Evolutionary conservation across 2,888 invertebrate genomes (phyloP).

Genomic region (Himalopsyche anomala): DNA sequence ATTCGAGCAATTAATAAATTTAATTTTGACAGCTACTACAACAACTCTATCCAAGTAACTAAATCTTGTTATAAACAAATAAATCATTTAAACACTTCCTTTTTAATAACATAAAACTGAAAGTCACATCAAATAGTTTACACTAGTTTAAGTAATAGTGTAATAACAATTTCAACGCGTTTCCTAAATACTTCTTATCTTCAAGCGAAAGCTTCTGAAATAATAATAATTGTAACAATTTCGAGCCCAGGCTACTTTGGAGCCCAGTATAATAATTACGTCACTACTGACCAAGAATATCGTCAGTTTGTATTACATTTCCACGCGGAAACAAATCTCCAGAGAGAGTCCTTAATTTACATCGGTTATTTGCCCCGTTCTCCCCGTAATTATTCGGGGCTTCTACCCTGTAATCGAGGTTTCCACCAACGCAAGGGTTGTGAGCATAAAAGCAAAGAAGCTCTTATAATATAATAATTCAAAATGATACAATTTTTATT

Average conservation of each 20-base stretch:
- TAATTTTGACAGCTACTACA: too few relatives aligned
- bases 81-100: too few relatives aligned
- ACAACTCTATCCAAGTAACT: too few relatives aligned
- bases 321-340: constrained; percentile 58
- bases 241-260: neutral
- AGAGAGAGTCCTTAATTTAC: constrained; percentile 62
- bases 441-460: neutral
- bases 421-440: constrained; percentile 45
- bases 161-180: too few relatives aligned
- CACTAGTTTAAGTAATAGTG: too few relatives aligned
- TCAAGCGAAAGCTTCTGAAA: neutral
- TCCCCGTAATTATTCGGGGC: constrained; percentile 62
- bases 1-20: too few relatives aligned
- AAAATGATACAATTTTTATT: neutral
- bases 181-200: neutral
- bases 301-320: constrained; percentile 58
- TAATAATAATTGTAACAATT: neutral
- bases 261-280: constrained; percentile 6
- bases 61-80: too few relatives aligned
- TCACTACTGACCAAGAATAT: constrained; percentile 43
- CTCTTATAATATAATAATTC: neutral
- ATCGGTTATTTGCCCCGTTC: constrained; percentile 62
- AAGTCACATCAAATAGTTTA: too few relatives aligned
- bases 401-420: constrained; percentile 53
- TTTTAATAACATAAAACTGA: too few relatives aligned